These are phyloP conservation scores for Todus mexicanus DNA, from an alignment of 2,797 vertebrate species.

Conservation along the genomic window DNA sequence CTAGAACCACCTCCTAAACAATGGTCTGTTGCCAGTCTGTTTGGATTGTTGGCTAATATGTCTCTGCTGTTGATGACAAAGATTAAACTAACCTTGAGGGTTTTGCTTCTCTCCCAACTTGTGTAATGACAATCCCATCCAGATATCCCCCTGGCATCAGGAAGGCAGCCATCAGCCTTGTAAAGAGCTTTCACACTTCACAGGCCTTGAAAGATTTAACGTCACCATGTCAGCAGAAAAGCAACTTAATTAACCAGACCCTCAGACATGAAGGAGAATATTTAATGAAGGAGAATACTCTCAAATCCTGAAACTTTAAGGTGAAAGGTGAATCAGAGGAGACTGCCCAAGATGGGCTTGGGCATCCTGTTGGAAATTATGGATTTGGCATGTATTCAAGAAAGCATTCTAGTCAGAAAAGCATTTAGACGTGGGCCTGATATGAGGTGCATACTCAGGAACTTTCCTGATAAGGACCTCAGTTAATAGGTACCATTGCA, in stretches of 20 bases:
- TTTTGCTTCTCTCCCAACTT: neutral
- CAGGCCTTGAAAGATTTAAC: neutral
- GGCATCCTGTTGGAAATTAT: neutral
- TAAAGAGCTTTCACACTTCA: neutral
- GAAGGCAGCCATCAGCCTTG: neutral
- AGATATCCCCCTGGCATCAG: neutral
- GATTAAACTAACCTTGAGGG: neutral
- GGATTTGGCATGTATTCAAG: neutral
- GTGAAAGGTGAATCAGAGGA: neutral
- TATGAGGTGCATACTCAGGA: fast-evolving
- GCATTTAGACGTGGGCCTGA: neutral
- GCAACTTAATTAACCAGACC: neutral
- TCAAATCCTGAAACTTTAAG: neutral
- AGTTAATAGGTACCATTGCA: neutral
- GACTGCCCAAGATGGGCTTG: neutral
- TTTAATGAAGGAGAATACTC: neutral
- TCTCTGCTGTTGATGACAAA: neutral
- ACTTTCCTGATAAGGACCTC: neutral
- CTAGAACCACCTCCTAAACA: neutral
- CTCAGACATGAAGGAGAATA: neutral
- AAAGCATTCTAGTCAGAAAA: neutral
- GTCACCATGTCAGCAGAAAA: neutral
- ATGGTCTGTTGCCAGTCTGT: neutral
- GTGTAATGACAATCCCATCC: neutral
- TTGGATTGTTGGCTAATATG: neutral